A percentile compares a stretch with the other conserved stretches of the same genome.
Evolutionary conservation across 2,797 vertebrate genomes (phyloP).

Genomic region (Delichon dasypus): DNA sequence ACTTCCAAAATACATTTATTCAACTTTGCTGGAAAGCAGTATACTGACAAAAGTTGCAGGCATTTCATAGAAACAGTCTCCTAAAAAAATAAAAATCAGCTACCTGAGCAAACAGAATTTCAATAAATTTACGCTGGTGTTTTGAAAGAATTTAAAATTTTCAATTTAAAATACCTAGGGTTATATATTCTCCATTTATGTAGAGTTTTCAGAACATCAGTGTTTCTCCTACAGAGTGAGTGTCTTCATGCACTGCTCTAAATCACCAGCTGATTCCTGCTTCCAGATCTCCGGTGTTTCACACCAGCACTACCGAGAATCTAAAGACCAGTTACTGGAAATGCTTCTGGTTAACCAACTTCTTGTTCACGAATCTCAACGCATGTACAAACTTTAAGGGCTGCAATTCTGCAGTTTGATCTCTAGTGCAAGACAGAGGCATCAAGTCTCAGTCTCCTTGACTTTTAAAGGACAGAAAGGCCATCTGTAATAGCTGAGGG

Average conservation of each 20-base stretch:
- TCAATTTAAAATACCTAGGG: neutral
- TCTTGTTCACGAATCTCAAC: neutral
- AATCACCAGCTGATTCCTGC: neutral
- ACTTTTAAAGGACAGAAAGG: neutral
- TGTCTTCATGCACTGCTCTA: neutral
- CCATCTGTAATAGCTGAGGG: neutral
- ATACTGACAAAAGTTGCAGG: neutral
- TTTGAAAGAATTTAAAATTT: neutral
- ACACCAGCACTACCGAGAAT: neutral
- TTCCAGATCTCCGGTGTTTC: slow-evolving; percentile 7
- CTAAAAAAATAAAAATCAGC: neutral
- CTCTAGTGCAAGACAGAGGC: neutral
- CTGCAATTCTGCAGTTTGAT: neutral
- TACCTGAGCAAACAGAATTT: neutral
- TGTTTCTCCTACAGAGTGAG: neutral
- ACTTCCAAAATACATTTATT: neutral
- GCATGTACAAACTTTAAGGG: neutral
- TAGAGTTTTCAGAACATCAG: neutral
- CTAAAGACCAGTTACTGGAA: neutral
- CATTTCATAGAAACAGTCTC: neutral
- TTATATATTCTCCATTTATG: neutral
- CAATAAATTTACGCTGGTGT: neutral
- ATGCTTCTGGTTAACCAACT: neutral
- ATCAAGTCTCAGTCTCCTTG: neutral
- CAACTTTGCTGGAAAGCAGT: neutral